A percentile compares a stretch with the other conserved stretches of the same genome.
Conservation (phyloP, 2,797 vertebrate genomes). For the Smutsia gigantea region DNA sequence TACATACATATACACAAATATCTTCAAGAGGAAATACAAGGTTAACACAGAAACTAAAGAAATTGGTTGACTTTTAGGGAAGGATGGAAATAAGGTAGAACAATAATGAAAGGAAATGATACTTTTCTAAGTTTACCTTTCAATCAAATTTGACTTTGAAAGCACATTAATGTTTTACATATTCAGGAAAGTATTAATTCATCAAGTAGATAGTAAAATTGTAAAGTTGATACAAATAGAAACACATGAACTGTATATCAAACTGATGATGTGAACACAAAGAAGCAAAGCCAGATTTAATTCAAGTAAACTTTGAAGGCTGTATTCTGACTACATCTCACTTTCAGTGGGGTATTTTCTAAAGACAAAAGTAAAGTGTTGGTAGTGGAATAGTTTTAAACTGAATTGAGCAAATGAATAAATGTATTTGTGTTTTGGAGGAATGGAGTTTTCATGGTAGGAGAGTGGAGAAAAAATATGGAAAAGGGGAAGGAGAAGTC, state of each 20-base stretch:
- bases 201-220: neutral
- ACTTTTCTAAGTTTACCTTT: constrained; percentile 22
- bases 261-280: neutral
- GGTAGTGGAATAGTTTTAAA: neutral
- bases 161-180: neutral
- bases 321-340: neutral
- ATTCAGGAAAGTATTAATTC: neutral
- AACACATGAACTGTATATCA: neutral
- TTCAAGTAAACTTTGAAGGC: constrained; percentile 11
- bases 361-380: neutral
- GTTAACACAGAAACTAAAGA: neutral
- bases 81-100: neutral
- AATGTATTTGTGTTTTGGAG: neutral
- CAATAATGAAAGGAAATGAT: neutral
- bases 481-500: neutral
- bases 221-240: neutral
- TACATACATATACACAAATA: neutral
- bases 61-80: neutral
- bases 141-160: constrained; percentile 19
- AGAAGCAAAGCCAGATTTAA: neutral
- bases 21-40: neutral
- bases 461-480: neutral
- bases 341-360: neutral
- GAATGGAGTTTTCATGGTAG: neutral
- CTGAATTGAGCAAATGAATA: neutral